These are phyloP conservation scores for Knipowitschia caucasica DNA, from an alignment of 2,797 vertebrate genomes.

Conservation along the genomic window DNA sequence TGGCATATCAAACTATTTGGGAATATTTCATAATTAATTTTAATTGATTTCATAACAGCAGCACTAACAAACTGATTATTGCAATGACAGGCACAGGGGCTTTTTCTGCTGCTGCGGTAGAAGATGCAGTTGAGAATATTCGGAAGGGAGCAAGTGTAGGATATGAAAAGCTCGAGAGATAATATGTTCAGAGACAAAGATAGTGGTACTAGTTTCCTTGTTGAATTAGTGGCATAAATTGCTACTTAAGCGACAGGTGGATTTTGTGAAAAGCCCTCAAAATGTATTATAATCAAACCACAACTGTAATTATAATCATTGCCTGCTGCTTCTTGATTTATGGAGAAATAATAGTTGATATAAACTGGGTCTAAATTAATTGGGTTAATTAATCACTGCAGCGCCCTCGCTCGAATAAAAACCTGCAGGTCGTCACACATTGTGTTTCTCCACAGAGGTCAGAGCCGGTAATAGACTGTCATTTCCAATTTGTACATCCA, in stretches of 20 bases:
- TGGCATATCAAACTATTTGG: too few relatives aligned
- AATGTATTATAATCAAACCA: constrained; percentile 63
- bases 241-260: not conserved
- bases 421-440: constrained; percentile 65
- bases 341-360: constrained; percentile 74
- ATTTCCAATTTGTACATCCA: constrained; percentile 68
- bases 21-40: too few relatives aligned
- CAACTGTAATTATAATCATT: constrained; percentile 63
- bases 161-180: not conserved
- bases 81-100: not conserved
- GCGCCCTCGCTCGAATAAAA: constrained; percentile 55
- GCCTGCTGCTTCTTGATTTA: constrained; percentile 69
- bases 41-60: too few relatives aligned
- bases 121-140: not conserved
- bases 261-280: not conserved
- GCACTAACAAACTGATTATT: too few relatives aligned
- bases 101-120: not conserved
- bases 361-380: constrained; percentile 78
- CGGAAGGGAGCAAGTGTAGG: not conserved
- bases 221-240: not conserved
- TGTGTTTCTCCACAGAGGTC: constrained; percentile 69
- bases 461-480: constrained; percentile 70
- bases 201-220: not conserved
- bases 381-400: constrained; percentile 75
- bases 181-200: not conserved